These are phyloP conservation scores for Polyommatus icarus DNA, from an alignment of 2,888 invertebrate genomes.

Conservation along the genomic window DNA sequence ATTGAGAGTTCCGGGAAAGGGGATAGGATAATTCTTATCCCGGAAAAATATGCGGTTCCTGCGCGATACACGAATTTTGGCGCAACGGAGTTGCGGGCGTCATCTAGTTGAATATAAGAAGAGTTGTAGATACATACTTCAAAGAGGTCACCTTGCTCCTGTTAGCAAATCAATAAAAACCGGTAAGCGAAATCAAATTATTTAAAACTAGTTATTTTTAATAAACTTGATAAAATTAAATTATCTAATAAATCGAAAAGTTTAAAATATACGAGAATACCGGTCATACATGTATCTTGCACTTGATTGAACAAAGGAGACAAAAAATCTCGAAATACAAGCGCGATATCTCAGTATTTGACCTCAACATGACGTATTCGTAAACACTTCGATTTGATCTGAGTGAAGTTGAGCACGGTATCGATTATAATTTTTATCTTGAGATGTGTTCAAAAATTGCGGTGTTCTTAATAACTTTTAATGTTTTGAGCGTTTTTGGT, in stretches of 20 bases:
- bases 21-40: too few species aligned
- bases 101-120: too few species aligned
- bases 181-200: too few species aligned
- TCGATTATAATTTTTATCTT: not conserved
- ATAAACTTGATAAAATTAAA: not conserved
- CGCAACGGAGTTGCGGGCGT: too few species aligned
- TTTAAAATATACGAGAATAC: too few species aligned
- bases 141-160: too few species aligned
- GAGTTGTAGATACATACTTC: too few species aligned
- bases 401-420: slow-evolving; percentile 1
- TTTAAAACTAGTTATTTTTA: not conserved
- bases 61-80: too few species aligned
- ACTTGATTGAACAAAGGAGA: slow-evolving; percentile 1
- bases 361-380: not conserved
- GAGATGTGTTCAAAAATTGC: not conserved
- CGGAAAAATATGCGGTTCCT: too few species aligned
- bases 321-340: not conserved
- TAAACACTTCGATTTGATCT: not conserved
- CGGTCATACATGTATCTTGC: not conserved
- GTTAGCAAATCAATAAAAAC: not conserved
- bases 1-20: too few species aligned
- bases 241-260: too few species aligned
- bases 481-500: not conserved
- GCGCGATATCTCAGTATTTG: not conserved
- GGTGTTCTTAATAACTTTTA: not conserved